Evolutionary conservation across 2,888 invertebrate species (phyloP).

Genomic region (Leucania comma): DNA sequence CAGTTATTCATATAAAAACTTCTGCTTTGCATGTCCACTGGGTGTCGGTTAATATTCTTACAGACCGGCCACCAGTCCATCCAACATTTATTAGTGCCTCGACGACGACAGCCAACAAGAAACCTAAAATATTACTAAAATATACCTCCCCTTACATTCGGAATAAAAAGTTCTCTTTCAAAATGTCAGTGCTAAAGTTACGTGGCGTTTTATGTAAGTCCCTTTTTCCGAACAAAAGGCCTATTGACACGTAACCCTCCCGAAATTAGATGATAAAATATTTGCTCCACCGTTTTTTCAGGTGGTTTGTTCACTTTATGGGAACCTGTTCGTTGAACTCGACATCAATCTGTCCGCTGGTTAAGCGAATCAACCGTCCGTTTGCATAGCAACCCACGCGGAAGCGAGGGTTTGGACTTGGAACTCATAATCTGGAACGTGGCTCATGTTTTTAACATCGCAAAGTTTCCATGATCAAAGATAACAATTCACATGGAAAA

Average conservation of each 20-base stretch:
- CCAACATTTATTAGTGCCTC: slow-evolving; percentile 40
- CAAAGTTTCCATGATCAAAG: slow-evolving; percentile 43
- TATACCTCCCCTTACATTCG: slow-evolving; percentile 8
- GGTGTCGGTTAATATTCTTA: slow-evolving; percentile 61
- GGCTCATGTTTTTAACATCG: slow-evolving; percentile 33
- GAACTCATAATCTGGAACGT: slow-evolving; percentile 64
- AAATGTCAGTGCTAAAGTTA: slow-evolving; percentile 38
- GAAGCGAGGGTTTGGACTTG: slow-evolving; percentile 67
- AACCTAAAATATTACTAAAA: slow-evolving; percentile 30
- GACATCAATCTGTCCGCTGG: slow-evolving; percentile 49
- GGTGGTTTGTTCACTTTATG: slow-evolving; percentile 56
- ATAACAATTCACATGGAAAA: slow-evolving; percentile 45
- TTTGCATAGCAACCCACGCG: slow-evolving; percentile 66
- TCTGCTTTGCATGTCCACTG: slow-evolving; percentile 68
- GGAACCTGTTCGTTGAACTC: slow-evolving; percentile 60
- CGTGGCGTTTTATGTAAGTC: slow-evolving; percentile 45
- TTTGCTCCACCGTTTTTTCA: slow-evolving; percentile 46
- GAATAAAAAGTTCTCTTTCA: slow-evolving; percentile 24
- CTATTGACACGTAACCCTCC: slow-evolving; percentile 52
- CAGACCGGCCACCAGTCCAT: slow-evolving; percentile 55
- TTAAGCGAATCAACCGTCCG: slow-evolving; percentile 62
- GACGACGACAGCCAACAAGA: background rate
- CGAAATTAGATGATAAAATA: slow-evolving; percentile 58
- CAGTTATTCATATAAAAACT: slow-evolving; percentile 73
- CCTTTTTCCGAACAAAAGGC: slow-evolving; percentile 42